Evolutionary conservation across 2,113 vertebrate genomes (phyloP), one percentile per base, ranked within the genome.

Genomic region (Lanius collurio): DNA sequence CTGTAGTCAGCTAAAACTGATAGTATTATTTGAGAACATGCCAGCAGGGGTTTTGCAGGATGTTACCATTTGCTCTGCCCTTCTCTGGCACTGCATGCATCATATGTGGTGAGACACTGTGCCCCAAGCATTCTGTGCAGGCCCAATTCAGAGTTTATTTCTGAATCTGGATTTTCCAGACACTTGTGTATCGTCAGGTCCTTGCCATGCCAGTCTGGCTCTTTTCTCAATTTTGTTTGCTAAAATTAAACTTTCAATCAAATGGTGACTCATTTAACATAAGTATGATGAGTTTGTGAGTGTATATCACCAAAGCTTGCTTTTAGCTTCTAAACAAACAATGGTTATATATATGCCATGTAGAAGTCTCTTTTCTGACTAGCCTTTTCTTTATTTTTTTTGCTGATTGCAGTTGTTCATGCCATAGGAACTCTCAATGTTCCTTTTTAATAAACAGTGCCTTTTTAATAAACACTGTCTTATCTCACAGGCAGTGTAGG

Each of bases 211-310:
- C 95, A 91, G 67, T 89, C 62, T 90, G 82, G 30, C 70, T 79
- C 90, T 89, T 83, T 94, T 94, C 70, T 97, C 67, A 76, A 39
- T 96, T 86, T 89, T 89, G 68, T 90, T 80, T 94, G 93, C 91
- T 65, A 74, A 94, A 96, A 76, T 97, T 91, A 95, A 85, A 88
- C 87, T 71, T 94, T 87, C 93, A 87, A 96, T 97, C 73, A 84
- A 90, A 79, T 10, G 18, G 47, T 92, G 89, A 94, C 47, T 97
- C 57, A 94, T 95, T 93, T 84, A 69, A 87, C 53, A 33, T 65
- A 92, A 75, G 46, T 33, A 13, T 63, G 60, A 62, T 92, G 79
- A 79, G 37, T 82, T 92, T 89, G 31, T 94, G 60, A 85, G 78
- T 88, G 16, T 78, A 13, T 83, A 53, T 95, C 85, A 68, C 78